Conservation (phyloP, 1,140 invertebrate genomes). For the Brachionus asplanchnoidis region DNA sequence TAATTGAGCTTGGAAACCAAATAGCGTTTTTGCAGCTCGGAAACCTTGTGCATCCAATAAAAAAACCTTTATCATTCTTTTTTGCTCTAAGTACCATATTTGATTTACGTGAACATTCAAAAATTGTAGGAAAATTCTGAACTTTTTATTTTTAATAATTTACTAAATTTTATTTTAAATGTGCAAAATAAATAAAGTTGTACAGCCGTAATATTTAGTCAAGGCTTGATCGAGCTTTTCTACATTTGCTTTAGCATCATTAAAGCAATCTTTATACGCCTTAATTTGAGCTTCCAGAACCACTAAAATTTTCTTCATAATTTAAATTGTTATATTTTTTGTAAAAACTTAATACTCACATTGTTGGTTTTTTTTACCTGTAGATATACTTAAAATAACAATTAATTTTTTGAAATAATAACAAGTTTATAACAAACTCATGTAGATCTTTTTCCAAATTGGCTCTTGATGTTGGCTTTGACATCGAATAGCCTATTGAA, state of each 20-base stretch:
- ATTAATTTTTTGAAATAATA: neutral
- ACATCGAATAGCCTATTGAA: conserved; percentile 82
- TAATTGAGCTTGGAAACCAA: conserved; percentile 70
- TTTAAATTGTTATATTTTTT: conserved; percentile 42
- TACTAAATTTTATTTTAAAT: neutral
- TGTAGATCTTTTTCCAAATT: conserved; percentile 86
- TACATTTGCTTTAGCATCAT: conserved; percentile 58
- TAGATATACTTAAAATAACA: conserved; percentile 67
- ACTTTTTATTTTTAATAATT: neutral
- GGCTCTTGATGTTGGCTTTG: conserved; percentile 81
- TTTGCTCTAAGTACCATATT: conserved; percentile 67
- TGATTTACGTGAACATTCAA: conserved; percentile 72
- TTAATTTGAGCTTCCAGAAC: conserved; percentile 74
- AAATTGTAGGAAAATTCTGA: conserved; percentile 54
- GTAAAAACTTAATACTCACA: conserved; percentile 45
- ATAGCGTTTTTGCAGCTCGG: conserved; percentile 73
- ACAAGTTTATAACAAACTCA: conserved; percentile 42
- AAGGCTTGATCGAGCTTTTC: conserved; percentile 64
- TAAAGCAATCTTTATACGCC: conserved; percentile 74
- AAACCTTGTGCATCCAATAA: conserved; percentile 69
- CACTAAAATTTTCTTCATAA: conserved; percentile 48
- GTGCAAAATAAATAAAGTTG: conserved; percentile 46
- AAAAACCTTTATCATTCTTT: conserved; percentile 63
- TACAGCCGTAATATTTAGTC: conserved; percentile 60
- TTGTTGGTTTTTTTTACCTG: conserved; percentile 70